phyloP scores from a whole-genome alignment of 2,113 vertebrate species.

The Arizona elegans region DNA sequence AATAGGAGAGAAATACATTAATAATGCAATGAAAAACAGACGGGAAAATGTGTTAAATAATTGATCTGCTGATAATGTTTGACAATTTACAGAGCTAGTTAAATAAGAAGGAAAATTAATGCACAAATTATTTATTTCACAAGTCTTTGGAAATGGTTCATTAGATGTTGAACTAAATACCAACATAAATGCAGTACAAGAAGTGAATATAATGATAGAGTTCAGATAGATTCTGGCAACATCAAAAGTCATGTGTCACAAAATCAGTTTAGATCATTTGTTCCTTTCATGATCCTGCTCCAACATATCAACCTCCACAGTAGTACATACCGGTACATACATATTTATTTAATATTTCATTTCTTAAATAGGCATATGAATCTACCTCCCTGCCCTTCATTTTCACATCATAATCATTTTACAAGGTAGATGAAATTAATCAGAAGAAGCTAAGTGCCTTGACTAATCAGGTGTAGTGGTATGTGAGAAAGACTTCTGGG shows the following conservation, averaged over 20 bases:
- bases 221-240: neutral
- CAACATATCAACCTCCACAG: neutral
- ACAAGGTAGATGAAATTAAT: neutral
- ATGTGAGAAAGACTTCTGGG: neutral
- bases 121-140: slow-evolving; percentile 21
- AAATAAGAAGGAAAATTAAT: slow-evolving; percentile 27
- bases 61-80: slow-evolving; percentile 17
- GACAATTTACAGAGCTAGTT: neutral
- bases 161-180: slow-evolving; percentile 10
- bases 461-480: neutral
- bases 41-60: slow-evolving; percentile 23
- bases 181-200: slow-evolving; percentile 19
- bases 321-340: neutral
- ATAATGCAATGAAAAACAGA: slow-evolving; percentile 8
- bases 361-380: neutral
- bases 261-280: slow-evolving; percentile 7
- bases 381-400: neutral
- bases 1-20: neutral
- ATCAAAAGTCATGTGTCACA: neutral
- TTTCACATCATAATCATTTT: neutral
- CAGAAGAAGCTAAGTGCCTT: neutral
- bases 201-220: neutral
- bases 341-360: neutral
- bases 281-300: slow-evolving; percentile 3
- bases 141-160: neutral